Evolutionary conservation across 1,140 invertebrate species (phyloP).

Genomic region (Panagrolaimus sp.): DNA sequence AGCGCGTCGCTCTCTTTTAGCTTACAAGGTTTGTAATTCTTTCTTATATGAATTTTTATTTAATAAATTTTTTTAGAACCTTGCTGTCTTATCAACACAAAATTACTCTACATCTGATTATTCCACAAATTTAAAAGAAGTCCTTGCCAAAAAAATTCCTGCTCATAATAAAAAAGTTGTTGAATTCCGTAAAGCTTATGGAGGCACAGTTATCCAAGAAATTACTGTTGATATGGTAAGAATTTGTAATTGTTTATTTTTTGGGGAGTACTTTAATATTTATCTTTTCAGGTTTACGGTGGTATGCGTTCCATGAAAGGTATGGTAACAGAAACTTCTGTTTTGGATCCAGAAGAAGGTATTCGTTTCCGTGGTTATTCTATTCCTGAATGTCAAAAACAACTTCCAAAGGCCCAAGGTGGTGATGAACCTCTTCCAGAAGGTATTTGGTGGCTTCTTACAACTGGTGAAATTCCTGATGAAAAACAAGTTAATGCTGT

Average conservation of each 20-base stretch:
- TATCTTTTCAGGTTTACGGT: constrained; percentile 74
- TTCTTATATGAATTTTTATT: no score
- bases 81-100: constrained; percentile 6
- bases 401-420: constrained; percentile 76
- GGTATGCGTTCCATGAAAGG: constrained; percentile 94
- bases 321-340: constrained; percentile 87
- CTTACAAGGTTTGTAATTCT: background rate
- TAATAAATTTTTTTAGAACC: background rate
- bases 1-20: constrained; percentile 5
- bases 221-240: constrained; percentile 90
- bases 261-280: constrained; percentile 19
- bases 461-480: constrained; percentile 83
- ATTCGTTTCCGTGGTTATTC: constrained; percentile 89
- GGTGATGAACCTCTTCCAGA: constrained; percentile 85
- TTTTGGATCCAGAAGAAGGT: constrained; percentile 80
- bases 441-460: constrained; percentile 87
- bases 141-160: constrained; percentile 78
- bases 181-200: constrained; percentile 80
- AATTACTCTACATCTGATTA: constrained; percentile 29
- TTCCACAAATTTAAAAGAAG: constrained; percentile 72
- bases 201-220: constrained; percentile 79
- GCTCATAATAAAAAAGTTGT: constrained; percentile 82
- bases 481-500: constrained; percentile 69
- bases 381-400: constrained; percentile 87
- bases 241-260: background rate